Evolutionary conservation across 2,113 vertebrate genomes (phyloP).

Genomic region (Calidris pygmaea): DNA sequence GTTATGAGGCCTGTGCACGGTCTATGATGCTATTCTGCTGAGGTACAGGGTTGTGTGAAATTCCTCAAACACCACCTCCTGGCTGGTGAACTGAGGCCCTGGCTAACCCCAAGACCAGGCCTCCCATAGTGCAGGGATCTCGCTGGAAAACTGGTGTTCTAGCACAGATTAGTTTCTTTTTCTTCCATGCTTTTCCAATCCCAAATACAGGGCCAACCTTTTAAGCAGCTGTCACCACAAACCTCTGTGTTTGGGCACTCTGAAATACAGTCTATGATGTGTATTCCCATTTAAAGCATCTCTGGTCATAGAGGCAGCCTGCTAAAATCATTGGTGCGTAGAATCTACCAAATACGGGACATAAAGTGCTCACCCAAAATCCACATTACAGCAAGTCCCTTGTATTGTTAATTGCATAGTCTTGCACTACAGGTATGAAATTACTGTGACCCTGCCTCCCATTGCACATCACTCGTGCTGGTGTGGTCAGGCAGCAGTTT

Average conservation of each 20-base stretch:
- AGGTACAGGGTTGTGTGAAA: not conserved
- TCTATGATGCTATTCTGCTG: not conserved
- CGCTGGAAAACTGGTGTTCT: not conserved
- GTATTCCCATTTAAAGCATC: not conserved
- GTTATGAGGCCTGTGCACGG: not conserved
- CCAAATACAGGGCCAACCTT: not conserved
- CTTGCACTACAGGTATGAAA: not conserved
- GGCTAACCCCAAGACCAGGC: not conserved
- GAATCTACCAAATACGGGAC: not conserved
- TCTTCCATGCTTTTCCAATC: not conserved
- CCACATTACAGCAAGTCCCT: fast-evolving
- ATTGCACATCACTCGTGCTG: not conserved
- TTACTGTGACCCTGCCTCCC: not conserved
- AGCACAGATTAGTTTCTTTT: not conserved
- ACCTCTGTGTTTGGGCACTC: not conserved
- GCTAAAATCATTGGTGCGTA: fast-evolving
- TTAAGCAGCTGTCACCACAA: not conserved
- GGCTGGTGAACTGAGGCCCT: not conserved
- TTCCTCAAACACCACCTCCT: not conserved
- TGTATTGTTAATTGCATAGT: not conserved
- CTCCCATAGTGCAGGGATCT: not conserved
- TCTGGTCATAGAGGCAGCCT: not conserved
- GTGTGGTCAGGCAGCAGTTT: not conserved
- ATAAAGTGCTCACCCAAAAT: not conserved
- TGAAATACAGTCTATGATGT: not conserved